Evolutionary conservation across 2,888 invertebrate genomes (phyloP).

Genomic region (Eristalis pertinax): DNA sequence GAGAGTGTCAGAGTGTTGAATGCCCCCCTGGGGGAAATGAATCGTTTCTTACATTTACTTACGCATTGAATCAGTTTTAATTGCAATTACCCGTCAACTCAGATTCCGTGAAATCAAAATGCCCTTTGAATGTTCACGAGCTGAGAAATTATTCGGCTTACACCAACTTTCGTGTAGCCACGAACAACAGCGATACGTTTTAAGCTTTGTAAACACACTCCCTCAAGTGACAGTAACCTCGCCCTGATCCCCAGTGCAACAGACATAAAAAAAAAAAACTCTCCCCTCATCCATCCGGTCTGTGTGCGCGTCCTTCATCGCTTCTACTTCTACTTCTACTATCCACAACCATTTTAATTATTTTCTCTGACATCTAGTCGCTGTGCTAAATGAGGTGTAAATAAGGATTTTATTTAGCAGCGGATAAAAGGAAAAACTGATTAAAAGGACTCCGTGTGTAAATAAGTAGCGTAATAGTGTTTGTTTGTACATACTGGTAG

Average conservation of each 20-base stretch:
- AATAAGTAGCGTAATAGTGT: conserved; percentile 47
- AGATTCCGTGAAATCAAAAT: neutral
- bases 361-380: conserved; percentile 44
- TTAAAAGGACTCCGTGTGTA: conserved; percentile 40
- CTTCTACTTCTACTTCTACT: neutral
- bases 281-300: neutral
- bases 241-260: neutral
- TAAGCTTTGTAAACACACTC: neutral
- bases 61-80: neutral
- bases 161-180: neutral
- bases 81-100: neutral
- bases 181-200: neutral
- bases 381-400: conserved; percentile 45
- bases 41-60: neutral
- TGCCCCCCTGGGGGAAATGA: neutral
- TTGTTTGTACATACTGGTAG: conserved; percentile 45
- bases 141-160: neutral
- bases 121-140: neutral
- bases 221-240: conserved; percentile 62
- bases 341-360: conserved; percentile 41
- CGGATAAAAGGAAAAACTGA: conserved; percentile 34
- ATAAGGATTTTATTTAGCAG: conserved; percentile 55
- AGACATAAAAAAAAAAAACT: neutral
- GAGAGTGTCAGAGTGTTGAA: neutral
- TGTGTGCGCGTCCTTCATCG: conserved; percentile 3